Percentiles rank a stretch among this genome's conserved stretches.
These are phyloP conservation scores for Atrichornis clamosus DNA, from an alignment of 2,113 vertebrate genomes.

Conservation along the genomic window DNA sequence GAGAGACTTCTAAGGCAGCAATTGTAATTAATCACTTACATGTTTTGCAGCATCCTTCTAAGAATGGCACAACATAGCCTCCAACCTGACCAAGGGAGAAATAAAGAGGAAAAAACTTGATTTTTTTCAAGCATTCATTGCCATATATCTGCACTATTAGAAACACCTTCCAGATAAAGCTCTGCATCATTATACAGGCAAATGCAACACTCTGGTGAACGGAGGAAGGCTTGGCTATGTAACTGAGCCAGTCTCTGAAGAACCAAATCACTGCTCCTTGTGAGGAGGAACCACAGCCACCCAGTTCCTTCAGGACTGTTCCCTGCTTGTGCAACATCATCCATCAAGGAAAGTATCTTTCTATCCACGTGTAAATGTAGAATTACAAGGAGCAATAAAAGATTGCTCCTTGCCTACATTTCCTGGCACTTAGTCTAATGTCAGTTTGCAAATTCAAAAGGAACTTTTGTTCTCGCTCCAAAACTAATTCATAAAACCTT, in stretches of 20 bases:
- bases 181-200: neutral
- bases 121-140: neutral
- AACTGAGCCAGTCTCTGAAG: neutral
- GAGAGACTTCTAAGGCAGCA: neutral
- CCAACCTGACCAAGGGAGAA: slow-evolving; percentile 79
- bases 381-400: neutral
- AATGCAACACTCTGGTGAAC: neutral
- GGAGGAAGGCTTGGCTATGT: neutral
- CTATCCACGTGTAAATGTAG: neutral
- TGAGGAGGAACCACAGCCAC: neutral
- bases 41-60: slow-evolving; percentile 96
- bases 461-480: neutral
- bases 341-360: neutral
- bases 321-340: neutral
- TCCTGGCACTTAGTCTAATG: neutral
- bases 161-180: neutral
- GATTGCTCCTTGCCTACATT: neutral
- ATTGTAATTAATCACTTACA: slow-evolving; percentile 81
- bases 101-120: neutral
- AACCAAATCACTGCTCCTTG: neutral
- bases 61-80: slow-evolving; percentile 88
- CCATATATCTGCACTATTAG: neutral
- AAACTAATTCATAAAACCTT: neutral
- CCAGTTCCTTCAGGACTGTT: neutral
- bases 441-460: neutral